Evolutionary conservation across 2,888 invertebrate genomes (phyloP), one percentile per base, ranked within the genome.

Genomic region (Amiota mariae): DNA sequence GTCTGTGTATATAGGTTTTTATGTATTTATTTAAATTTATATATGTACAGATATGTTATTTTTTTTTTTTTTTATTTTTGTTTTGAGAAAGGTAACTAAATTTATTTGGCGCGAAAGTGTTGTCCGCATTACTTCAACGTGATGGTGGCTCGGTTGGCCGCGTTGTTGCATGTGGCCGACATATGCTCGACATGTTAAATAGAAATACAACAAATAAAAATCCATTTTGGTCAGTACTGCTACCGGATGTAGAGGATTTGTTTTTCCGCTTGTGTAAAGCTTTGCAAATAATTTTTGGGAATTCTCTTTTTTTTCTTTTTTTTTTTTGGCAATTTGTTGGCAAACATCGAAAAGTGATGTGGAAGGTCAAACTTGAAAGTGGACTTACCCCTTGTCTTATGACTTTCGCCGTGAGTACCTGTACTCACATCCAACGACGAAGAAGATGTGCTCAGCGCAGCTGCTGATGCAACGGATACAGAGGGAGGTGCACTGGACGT

Each of bases 201-300:
- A 63, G 9, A 63, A 20, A 8, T 13, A 24, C 83, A 36, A 36
- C 6, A 36, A 36, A 36, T 36, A 36, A 36, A 36, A 36, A 36
- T 36, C 36, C 36, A 36, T 36, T 36, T 36, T 36, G 36, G 36
- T 36, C 36, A 36, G 36, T 75, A 75, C 63, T 4, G 72, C 79
- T 74, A 82, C 85, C 88, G 89, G 89, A 89, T 87, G 82, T 80
- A 76, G 84, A 81, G 87, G 87, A 88, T 89, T 89, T 89, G 89
- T 89, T 88, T 88, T 87, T 87, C 83, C 86, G 85, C 82, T 77
- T 73, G 73, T 75, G 68, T 46, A 57, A 64, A 56, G 54, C n/a
- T 49, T 49, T 71, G 20, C 8, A 64, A 66, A 66, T 66, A 57
- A 46, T 71, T 61, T 71, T 63, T 56, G 63, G n/a, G 9, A 8